Evolutionary conservation across 2,113 vertebrate species (phyloP), one percentile per base, ranked within the genome.

Genomic region (Lipophrys pholis): DNA sequence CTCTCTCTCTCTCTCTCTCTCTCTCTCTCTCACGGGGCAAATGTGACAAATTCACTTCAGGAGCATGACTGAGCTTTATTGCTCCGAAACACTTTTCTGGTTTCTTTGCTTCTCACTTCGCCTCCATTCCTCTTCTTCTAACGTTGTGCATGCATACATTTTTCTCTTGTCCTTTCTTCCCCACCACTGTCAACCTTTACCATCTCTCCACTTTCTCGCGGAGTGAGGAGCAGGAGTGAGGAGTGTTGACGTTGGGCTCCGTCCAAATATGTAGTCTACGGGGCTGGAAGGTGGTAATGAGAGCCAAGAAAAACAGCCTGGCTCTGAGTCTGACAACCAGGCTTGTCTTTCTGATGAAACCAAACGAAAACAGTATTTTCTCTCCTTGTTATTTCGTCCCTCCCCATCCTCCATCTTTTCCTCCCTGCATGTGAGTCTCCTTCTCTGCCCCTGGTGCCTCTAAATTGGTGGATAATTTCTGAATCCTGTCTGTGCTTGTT

Each of bases 301-400:
- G 70, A 90, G 91, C 91, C 91, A 93, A 93, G 89, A 90, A 90
- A 91, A 93, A 92, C 90, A 91, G 86, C 80, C 88, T 82, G 82
- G 81, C 80, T 85, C 65, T 2, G 70, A 78, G 76, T 90, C 84
- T 78, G 88, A 91, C 89, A 86, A 81, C 83, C 84, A 85, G 81
- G 62, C 87, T 82, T 75, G 83, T 88, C 87, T 88, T 75, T 80
- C 85, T 84, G 82, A 91, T 76, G 84, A 90, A 90, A 89, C 89
- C 69, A 73, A 90, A 87, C 85, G 83, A 91, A 91, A 91, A 85
- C 87, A 87, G 86, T 82, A 88, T 89, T 87, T 88, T 88, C 76
- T 85, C 61, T 80, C 83, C 80, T 78, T 87, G 85, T 89, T 91
- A 82, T 85, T 86, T 59, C 75, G 72, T 74, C 82, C 69, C 73